Evolutionary conservation across 2,113 vertebrate genomes (phyloP), one percentile per base, ranked within the genome.

Genomic region (Morone saxatilis): DNA sequence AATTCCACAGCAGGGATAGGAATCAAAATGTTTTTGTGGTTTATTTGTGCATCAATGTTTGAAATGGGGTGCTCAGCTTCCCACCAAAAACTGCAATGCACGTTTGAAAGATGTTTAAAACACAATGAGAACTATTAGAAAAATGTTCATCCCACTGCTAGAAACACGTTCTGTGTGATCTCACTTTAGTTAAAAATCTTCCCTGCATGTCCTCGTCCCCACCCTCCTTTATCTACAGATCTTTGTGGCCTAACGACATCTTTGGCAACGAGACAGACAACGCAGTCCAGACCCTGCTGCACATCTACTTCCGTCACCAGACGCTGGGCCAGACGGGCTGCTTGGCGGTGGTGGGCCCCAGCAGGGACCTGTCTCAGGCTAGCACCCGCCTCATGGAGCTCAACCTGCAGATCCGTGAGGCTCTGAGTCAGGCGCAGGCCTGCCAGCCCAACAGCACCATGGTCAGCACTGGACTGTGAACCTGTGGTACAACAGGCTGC

Each of bases 291-390:
- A 99, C 98, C 0, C 88, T 99, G 66, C 91, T 99, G 91, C 98
- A 98, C 91, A 99, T 99, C 81, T 98, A 98, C 94, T 99, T 99
- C 94, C 97, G 98, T 40, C 98, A 99, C 92, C 98, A 99, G 95
- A 98, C 97, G 0, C 94, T 99, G 88, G 98, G 98, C 78, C 98
- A 98, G 78, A 98, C 98, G 0, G 98, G 98, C 57, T 98, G 97
- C 93, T 90, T 99, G 38, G 98, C 98, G 0, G 95, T 99, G 19
- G 95, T 99, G 36, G 97, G 98, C 68, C 97, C 96, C 67, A 97
- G 97, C 94, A 95, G 97, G 83, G 97, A 99, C 79, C 96, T 97
- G 95, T 97, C 97, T 14, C 97, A 97, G 94, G 98, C 97, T 71
- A 97, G 94, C 94, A 93, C 94, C 63, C 98, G 98, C 89, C 94